Conservation (phyloP, 2,888 invertebrate genomes). For the Latrodectus elegans region DNA sequence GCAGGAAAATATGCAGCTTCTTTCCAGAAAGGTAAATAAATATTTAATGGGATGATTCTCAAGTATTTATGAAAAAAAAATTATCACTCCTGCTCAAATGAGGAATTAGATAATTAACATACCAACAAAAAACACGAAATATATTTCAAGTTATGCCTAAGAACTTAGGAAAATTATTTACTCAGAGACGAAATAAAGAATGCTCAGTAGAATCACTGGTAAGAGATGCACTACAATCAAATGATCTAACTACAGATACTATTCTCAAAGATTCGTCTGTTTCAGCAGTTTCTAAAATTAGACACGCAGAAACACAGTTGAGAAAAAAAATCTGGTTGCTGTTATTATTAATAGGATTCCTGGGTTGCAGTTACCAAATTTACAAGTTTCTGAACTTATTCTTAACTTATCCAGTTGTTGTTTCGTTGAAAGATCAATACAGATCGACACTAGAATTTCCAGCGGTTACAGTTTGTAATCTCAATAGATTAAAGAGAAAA, state of each 20-base stretch:
- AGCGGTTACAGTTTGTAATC: constrained; percentile 51
- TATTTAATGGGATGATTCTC: too few relatives aligned
- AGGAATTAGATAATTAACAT: too few relatives aligned
- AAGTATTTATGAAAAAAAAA: too few relatives aligned
- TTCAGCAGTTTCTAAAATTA: constrained; percentile 22
- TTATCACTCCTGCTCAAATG: too few relatives aligned
- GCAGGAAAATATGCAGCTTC: too few relatives aligned
- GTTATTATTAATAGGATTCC: not conserved
- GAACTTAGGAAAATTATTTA: too few relatives aligned
- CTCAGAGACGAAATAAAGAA: too few relatives aligned
- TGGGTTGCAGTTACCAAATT: constrained; percentile 18
- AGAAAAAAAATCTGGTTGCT: constrained; percentile 25
- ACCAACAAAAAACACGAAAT: too few relatives aligned
- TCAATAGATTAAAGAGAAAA: constrained; percentile 23
- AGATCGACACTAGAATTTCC: constrained; percentile 17
- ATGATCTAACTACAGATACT: not conserved
- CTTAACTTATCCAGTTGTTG: constrained; percentile 29
- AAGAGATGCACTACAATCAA: not conserved
- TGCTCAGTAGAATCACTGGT: too few relatives aligned
- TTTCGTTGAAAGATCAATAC: not conserved
- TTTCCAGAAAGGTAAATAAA: too few relatives aligned
- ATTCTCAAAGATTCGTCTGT: constrained; percentile 26
- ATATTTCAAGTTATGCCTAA: too few relatives aligned
- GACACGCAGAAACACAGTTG: not conserved
- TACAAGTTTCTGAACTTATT: constrained; percentile 14